Conservation (phyloP, 1,140 invertebrate species). For the Drosophila navojoa region DNA sequence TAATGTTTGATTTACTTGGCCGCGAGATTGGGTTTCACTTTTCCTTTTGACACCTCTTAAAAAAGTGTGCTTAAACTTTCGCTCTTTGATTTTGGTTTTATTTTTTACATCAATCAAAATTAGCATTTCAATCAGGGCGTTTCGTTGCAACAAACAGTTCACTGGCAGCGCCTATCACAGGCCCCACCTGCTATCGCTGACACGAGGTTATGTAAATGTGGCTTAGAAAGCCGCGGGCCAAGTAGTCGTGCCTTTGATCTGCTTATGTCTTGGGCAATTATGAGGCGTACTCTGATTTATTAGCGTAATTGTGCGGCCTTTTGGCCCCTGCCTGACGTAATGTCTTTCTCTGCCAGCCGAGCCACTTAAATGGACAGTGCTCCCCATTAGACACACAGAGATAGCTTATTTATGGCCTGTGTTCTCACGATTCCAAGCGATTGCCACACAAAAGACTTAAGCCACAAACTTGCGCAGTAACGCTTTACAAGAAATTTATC, state of each 20-base stretch:
- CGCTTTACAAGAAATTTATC: conserved; percentile 7
- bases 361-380: conserved; percentile 40
- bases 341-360: conserved; percentile 20
- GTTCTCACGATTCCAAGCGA: conserved; percentile 21
- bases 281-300: conserved; percentile 27
- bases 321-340: conserved; percentile 48
- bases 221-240: conserved; percentile 40
- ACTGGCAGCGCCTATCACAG: not conserved
- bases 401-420: conserved; percentile 25
- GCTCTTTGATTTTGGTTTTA: conserved; percentile 42
- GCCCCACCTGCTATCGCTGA: conserved; percentile 25
- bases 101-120: conserved; percentile 73
- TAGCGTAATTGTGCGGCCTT: conserved; percentile 28
- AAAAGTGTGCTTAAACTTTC: conserved; percentile 63
- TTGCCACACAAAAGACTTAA: conserved; percentile 55
- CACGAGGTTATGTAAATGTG: conserved; percentile 47
- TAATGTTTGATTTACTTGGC: conserved; percentile 31
- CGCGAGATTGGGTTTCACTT: conserved; percentile 70
- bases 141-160: conserved; percentile 41
- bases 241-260: conserved; percentile 22
- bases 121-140: conserved; percentile 71
- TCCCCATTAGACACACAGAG: conserved; percentile 32
- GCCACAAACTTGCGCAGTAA: conserved; percentile 40
- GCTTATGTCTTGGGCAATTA: conserved; percentile 19
- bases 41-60: conserved; percentile 65